Percentiles rank a stretch among this genome's conserved stretches.
These are phyloP conservation scores for Phrynocephalus vlangalii DNA, from an alignment of 2,797 vertebrate genomes.

Conservation along the genomic window DNA sequence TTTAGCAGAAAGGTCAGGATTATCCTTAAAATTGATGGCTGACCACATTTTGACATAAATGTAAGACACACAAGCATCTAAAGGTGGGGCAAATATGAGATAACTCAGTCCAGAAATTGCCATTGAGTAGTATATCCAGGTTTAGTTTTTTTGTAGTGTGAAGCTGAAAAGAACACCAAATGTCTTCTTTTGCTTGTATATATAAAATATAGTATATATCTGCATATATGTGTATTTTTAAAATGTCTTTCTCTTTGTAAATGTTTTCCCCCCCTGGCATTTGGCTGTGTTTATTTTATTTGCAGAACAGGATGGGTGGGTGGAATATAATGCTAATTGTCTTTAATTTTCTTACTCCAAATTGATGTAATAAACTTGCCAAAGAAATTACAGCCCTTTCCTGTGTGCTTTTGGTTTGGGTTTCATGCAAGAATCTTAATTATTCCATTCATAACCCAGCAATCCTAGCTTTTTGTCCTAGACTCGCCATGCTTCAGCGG, in stretches of 20 bases:
- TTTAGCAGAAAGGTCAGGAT: not conserved
- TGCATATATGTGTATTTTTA: not conserved
- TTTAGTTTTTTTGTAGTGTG: not conserved
- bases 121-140: not conserved
- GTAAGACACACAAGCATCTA: not conserved
- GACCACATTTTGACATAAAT: not conserved
- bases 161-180: constrained; percentile 6
- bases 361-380: constrained; percentile 37
- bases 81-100: not conserved
- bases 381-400: not conserved
- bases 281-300: constrained; percentile 5
- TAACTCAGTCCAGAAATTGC: not conserved
- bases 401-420: not conserved
- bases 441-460: not conserved
- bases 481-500: not conserved
- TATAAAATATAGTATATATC: not conserved
- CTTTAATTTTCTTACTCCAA: constrained; percentile 25
- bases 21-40: not conserved
- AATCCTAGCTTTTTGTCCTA: too few species aligned
- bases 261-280: not conserved
- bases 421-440: not conserved
- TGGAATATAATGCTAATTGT: not conserved
- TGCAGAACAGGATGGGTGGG: not conserved
- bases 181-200: not conserved
- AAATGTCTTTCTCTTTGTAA: constrained; percentile 11